phyloP scores from a whole-genome alignment of 2,797 vertebrate species.

The Ambastaia sidthimunki region DNA sequence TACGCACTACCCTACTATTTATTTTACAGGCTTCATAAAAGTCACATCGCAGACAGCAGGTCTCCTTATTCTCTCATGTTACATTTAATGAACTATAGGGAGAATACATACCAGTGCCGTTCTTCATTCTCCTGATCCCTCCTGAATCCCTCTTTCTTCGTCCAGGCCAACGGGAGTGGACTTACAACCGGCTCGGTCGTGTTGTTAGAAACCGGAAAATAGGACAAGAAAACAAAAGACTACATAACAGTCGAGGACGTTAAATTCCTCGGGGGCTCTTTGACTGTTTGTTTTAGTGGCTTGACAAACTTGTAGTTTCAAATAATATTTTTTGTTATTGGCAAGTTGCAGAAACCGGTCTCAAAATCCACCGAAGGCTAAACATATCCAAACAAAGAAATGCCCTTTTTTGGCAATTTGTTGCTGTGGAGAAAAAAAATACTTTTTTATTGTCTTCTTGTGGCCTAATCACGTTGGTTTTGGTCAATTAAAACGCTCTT shows the following conservation, averaged over 20 bases:
- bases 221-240: slow-evolving; percentile 25
- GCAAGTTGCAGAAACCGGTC: slow-evolving; percentile 26
- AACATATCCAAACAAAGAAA: slow-evolving; percentile 42
- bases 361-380: slow-evolving; percentile 37
- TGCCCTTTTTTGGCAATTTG: slow-evolving; percentile 35
- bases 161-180: slow-evolving; percentile 41
- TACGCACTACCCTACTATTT: neutral
- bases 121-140: slow-evolving; percentile 64
- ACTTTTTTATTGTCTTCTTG: slow-evolving; percentile 62
- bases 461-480: slow-evolving; percentile 78
- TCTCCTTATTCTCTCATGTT: neutral
- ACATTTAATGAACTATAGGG: slow-evolving; percentile 40
- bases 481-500: slow-evolving; percentile 80
- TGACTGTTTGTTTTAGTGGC: neutral
- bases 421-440: slow-evolving; percentile 51
- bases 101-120: slow-evolving; percentile 75
- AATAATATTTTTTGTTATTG: slow-evolving; percentile 24
- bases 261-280: neutral
- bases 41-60: neutral
- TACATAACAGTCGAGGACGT: slow-evolving; percentile 9
- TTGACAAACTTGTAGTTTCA: slow-evolving; percentile 30
- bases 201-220: slow-evolving; percentile 44
- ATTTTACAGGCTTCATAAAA: neutral
- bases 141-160: slow-evolving; percentile 25
- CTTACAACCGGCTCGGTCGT: slow-evolving; percentile 50